Evolutionary conservation across 2,113 vertebrate genomes (phyloP).

Genomic region (Actenoides hombroni): DNA sequence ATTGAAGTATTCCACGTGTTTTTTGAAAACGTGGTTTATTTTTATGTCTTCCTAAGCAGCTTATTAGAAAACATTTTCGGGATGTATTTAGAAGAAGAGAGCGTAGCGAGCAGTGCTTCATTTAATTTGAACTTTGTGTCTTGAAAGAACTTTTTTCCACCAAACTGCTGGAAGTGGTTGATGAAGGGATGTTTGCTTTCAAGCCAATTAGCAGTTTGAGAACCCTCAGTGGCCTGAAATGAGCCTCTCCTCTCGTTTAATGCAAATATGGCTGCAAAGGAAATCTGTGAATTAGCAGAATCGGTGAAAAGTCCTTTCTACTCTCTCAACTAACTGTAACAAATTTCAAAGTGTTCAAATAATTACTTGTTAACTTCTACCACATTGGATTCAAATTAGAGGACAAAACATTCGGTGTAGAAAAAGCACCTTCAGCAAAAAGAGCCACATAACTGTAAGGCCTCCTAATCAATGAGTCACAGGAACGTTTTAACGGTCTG

Average conservation of each 20-base stretch:
- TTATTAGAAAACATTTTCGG: neutral
- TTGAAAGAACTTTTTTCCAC: neutral
- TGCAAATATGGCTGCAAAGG: neutral
- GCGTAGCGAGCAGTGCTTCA: neutral
- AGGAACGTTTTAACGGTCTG: neutral
- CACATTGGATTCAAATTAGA: neutral
- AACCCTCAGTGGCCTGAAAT: neutral
- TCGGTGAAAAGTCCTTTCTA: neutral
- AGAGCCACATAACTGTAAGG: neutral
- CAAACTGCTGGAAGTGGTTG: neutral
- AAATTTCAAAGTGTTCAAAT: neutral
- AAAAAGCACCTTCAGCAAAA: conserved; percentile 47
- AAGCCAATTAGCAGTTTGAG: conserved; percentile 27
- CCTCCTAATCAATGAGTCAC: neutral
- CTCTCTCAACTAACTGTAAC: neutral
- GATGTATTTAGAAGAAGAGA: neutral
- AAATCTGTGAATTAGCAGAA: neutral
- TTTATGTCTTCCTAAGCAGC: neutral
- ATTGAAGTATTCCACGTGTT: neutral
- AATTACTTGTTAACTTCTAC: conserved; percentile 10
- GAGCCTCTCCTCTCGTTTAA: neutral
- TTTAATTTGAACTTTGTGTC: neutral
- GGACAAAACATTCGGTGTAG: neutral
- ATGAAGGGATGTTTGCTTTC: neutral
- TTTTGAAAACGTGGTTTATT: neutral